Conservation (phyloP, 2,797 vertebrate species). For the Brotula barbata region DNA sequence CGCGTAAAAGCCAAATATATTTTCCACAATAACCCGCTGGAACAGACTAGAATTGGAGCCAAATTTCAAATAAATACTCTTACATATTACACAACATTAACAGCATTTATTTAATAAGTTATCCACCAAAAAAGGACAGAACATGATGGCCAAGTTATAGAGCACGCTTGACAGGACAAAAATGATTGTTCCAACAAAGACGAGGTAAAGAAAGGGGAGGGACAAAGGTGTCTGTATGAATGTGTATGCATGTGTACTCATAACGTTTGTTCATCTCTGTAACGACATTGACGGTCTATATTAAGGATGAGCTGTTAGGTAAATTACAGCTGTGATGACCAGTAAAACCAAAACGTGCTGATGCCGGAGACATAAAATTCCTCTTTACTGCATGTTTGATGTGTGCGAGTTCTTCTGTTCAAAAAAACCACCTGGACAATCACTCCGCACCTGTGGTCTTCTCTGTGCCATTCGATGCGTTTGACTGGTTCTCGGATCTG, state of each 20-base stretch:
- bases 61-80: conserved; percentile 9
- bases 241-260: neutral
- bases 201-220: conserved; percentile 20
- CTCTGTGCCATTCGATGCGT: conserved; percentile 51
- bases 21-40: too few species aligned
- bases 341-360: too few species aligned
- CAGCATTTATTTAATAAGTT: conserved; percentile 63
- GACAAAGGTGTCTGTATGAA: neutral
- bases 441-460: conserved; percentile 49
- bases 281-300: too few species aligned
- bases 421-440: conserved; percentile 22
- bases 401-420: conserved; percentile 30
- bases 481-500: conserved; percentile 28
- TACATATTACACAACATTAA: conserved; percentile 18
- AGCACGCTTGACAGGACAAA: conserved; percentile 45
- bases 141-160: conserved; percentile 46
- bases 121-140: conserved; percentile 41
- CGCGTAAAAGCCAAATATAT: too few species aligned
- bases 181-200: conserved; percentile 52
- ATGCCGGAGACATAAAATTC: too few species aligned
- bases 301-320: too few species aligned
- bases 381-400: conserved; percentile 6
- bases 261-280: too few species aligned
- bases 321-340: too few species aligned
- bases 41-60: neutral